A percentile compares a stretch with the other conserved stretches of the same genome.
These are phyloP conservation scores for Laticauda laticaudata DNA, from an alignment of 2,113 vertebrate species.

Conservation along the genomic window DNA sequence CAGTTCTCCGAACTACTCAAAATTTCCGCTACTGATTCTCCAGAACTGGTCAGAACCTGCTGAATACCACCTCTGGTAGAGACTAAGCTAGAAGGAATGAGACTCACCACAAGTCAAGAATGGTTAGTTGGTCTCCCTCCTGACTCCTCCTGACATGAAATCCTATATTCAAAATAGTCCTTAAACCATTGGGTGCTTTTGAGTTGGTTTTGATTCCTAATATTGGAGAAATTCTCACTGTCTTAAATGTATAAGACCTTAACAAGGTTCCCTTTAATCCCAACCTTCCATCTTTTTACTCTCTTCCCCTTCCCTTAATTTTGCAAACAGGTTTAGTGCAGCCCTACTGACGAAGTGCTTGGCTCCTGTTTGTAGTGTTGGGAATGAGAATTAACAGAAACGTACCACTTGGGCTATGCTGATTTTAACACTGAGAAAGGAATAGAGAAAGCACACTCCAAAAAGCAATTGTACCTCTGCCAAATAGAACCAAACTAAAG, in stretches of 20 bases:
- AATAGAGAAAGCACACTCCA: background rate
- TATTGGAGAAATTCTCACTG: background rate
- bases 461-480: background rate
- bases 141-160: background rate
- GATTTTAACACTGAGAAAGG: background rate
- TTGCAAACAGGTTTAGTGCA: background rate
- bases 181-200: background rate
- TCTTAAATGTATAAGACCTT: background rate
- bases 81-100: background rate
- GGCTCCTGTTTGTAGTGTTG: background rate
- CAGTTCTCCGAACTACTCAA: too few relatives aligned
- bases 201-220: background rate
- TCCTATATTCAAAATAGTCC: background rate
- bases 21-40: too few relatives aligned
- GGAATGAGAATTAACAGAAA: background rate
- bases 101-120: background rate
- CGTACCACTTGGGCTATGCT: background rate
- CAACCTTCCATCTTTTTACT: background rate
- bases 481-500: background rate
- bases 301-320: background rate
- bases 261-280: background rate
- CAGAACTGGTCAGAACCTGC: too few relatives aligned
- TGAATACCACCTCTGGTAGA: too few relatives aligned
- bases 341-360: background rate
- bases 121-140: too few relatives aligned